Percentiles rank a stretch among this genome's conserved stretches.
Evolutionary conservation across 2,113 vertebrate genomes (phyloP).

Genomic region (Diphyllodes magnificus): DNA sequence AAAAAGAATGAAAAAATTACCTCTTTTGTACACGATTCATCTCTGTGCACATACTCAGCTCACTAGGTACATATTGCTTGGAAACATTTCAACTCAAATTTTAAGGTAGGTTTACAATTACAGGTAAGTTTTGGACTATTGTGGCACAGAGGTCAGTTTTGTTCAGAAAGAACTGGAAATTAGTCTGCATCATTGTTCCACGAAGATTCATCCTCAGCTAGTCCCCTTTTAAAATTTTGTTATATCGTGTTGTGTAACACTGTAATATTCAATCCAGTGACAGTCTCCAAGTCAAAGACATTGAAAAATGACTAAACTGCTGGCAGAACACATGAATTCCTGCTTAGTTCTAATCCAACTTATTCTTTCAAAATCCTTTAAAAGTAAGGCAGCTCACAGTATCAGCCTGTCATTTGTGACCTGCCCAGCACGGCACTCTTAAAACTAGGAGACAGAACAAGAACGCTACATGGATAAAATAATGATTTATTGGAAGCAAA

Average conservation of each 20-base stretch:
- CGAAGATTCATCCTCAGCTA: neutral
- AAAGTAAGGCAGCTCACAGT: neutral
- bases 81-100: neutral
- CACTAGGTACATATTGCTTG: neutral
- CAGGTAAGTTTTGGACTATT: neutral
- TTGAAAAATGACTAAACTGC: neutral
- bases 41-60: neutral
- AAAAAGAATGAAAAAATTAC: neutral
- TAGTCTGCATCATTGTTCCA: neutral
- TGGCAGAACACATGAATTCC: neutral
- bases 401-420: neutral
- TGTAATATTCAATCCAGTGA: neutral
- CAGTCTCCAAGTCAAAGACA: neutral
- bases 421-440: neutral
- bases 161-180: neutral
- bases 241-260: neutral
- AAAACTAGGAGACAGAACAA: neutral
- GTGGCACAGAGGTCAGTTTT: neutral
- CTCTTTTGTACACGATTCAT: neutral
- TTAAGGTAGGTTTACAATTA: neutral
- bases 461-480: neutral
- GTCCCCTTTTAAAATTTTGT: neutral
- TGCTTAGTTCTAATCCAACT: neutral
- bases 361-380: neutral
- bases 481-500: conserved; percentile 22